These are phyloP conservation scores for Drosophila bocki DNA, from an alignment of 1,140 invertebrate genomes.

Conservation along the genomic window DNA sequence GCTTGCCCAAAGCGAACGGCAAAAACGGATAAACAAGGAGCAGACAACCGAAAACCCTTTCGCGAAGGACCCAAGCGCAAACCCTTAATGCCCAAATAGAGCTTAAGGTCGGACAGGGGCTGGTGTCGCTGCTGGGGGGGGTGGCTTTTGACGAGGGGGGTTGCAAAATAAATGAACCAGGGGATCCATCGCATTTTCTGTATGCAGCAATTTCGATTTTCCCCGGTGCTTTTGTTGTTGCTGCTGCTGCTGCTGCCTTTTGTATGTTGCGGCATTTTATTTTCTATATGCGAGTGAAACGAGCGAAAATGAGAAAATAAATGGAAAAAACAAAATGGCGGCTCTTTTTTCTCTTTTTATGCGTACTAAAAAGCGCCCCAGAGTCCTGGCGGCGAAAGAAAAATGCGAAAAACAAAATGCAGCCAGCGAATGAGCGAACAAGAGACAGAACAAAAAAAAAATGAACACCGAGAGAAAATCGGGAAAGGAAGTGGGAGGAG, in stretches of 20 bases:
- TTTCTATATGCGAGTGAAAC: slow-evolving; percentile 76
- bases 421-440: slow-evolving; percentile 45
- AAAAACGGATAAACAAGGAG: slow-evolving; percentile 50
- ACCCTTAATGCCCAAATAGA: slow-evolving; percentile 81
- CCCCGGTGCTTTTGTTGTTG: slow-evolving; percentile 30
- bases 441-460: slow-evolving; percentile 31
- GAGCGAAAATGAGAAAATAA: slow-evolving; percentile 79
- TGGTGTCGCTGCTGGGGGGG: slow-evolving; percentile 6
- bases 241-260: slow-evolving; percentile 40
- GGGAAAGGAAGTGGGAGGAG: slow-evolving; percentile 6
- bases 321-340: slow-evolving; percentile 82
- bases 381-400: slow-evolving; percentile 62
- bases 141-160: neutral
- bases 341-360: slow-evolving; percentile 77
- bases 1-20: slow-evolving; percentile 51
- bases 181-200: slow-evolving; percentile 59
- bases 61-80: slow-evolving; percentile 58
- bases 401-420: slow-evolving; percentile 81
- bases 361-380: slow-evolving; percentile 80
- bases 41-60: slow-evolving; percentile 41
- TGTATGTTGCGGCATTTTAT: slow-evolving; percentile 80
- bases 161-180: slow-evolving; percentile 55
- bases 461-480: slow-evolving; percentile 22
- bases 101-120: slow-evolving; percentile 66
- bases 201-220: slow-evolving; percentile 64